A percentile compares a stretch with the other conserved stretches of the same genome.
Evolutionary conservation across 2,113 vertebrate genomes (phyloP).

Genomic region (Poicephalus meyeri): DNA sequence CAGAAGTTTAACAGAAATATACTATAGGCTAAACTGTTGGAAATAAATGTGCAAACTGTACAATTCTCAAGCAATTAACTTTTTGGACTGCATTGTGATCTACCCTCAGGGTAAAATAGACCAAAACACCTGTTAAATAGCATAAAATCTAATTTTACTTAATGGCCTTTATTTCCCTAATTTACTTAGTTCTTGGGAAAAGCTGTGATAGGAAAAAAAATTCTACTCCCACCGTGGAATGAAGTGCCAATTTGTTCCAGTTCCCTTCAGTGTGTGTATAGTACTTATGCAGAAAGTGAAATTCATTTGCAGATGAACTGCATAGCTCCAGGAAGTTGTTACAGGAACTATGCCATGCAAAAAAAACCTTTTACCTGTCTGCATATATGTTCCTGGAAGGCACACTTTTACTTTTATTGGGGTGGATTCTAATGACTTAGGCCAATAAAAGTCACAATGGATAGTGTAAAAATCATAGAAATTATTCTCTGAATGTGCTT

Average conservation of each 20-base stretch:
- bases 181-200: slow-evolving; percentile 47
- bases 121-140: slow-evolving; percentile 68
- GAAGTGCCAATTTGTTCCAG: slow-evolving; percentile 52
- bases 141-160: slow-evolving; percentile 62
- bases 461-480: background rate
- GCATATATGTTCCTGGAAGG: background rate
- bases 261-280: background rate
- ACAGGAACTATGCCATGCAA: background rate
- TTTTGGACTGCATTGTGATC: slow-evolving; percentile 41
- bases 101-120: slow-evolving; percentile 50
- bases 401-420: background rate
- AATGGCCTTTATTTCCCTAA: slow-evolving; percentile 37
- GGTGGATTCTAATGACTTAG: background rate
- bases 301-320: slow-evolving; percentile 10
- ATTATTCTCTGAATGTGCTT: background rate
- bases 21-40: background rate
- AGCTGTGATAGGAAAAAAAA: slow-evolving; percentile 21
- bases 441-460: background rate
- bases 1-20: slow-evolving; percentile 9
- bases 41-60: slow-evolving; percentile 49
- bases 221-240: slow-evolving; percentile 45
- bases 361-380: background rate
- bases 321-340: background rate
- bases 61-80: slow-evolving; percentile 59
- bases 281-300: background rate